A percentile compares a stretch with the other conserved stretches of the same genome.
These are phyloP conservation scores for Sebastes wilsoni DNA, from an alignment of 2,797 vertebrate species.

Conservation along the genomic window DNA sequence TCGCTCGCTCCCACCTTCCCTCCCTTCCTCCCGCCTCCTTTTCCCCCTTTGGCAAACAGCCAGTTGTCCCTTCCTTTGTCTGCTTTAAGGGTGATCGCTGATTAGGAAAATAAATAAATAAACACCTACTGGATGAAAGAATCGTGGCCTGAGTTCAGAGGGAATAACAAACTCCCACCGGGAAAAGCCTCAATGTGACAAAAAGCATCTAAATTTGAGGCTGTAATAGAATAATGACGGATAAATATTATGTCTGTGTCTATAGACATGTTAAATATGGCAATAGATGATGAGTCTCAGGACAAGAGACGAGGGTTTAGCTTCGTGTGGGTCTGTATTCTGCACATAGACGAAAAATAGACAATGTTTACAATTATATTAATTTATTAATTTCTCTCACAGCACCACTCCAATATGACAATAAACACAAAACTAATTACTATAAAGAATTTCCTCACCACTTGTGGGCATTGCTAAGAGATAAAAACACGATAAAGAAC, in stretches of 20 bases:
- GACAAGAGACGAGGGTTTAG: background rate
- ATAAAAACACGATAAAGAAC: background rate
- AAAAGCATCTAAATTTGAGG: slow-evolving; percentile 8
- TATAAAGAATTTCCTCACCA: background rate
- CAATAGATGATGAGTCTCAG: background rate
- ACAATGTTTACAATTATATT: background rate
- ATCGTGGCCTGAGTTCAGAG: slow-evolving; percentile 1
- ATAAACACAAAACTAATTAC: background rate
- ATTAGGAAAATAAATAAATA: slow-evolving; percentile 50
- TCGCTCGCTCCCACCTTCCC: background rate
- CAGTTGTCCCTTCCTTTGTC: slow-evolving; percentile 62
- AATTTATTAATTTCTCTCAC: background rate
- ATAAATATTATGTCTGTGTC: background rate
- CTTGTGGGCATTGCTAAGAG: background rate
- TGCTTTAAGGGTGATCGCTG: slow-evolving; percentile 49
- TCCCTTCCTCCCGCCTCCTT: background rate
- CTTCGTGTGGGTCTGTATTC: background rate
- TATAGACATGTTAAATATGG: background rate
- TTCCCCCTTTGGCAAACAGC: slow-evolving; percentile 40
- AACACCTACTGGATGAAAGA: slow-evolving; percentile 27
- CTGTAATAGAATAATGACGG: background rate
- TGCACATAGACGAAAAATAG: background rate
- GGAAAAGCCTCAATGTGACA: background rate
- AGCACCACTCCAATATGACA: background rate
- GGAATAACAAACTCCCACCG: background rate